A percentile compares a stretch with the other conserved stretches of the same genome.
Conservation (phyloP, 2,888 invertebrate species). For the Sericinus montela region DNA sequence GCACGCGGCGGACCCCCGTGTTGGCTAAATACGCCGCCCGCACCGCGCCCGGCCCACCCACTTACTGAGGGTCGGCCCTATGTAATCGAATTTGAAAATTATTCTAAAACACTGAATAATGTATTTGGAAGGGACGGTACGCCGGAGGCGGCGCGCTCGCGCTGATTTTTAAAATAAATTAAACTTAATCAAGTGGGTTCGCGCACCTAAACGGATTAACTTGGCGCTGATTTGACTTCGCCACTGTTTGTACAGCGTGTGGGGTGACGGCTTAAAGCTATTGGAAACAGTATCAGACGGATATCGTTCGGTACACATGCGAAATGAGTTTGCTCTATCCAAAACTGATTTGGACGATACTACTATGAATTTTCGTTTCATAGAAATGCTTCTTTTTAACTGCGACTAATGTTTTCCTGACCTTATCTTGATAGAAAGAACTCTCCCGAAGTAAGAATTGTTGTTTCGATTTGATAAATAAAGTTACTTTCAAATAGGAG, state of each 20-base stretch:
- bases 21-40: slow-evolving; percentile 79
- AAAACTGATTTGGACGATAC: background rate
- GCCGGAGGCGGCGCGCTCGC: slow-evolving; percentile 67
- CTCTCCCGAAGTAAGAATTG: too few relatives aligned
- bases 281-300: slow-evolving; percentile 58
- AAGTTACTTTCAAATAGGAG: too few relatives aligned
- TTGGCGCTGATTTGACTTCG: slow-evolving; percentile 75
- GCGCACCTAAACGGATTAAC: slow-evolving; percentile 79
- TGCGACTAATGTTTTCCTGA: too few relatives aligned
- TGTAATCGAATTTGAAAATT: slow-evolving; percentile 80
- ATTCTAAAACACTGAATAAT: slow-evolving; percentile 80
- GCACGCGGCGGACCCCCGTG: slow-evolving; percentile 76
- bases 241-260: slow-evolving; percentile 63
- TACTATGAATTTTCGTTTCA: slow-evolving; percentile 4
- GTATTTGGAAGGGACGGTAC: slow-evolving; percentile 70
- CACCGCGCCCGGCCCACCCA: slow-evolving; percentile 40
- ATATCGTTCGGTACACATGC: slow-evolving; percentile 35
- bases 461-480: too few relatives aligned
- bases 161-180: slow-evolving; percentile 79
- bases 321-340: slow-evolving; percentile 5
- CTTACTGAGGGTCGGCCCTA: slow-evolving; percentile 78
- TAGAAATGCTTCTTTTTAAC: too few relatives aligned
- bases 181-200: slow-evolving; percentile 79
- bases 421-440: too few relatives aligned
- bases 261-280: slow-evolving; percentile 63